phyloP scores from a whole-genome alignment of 2,888 invertebrate species.

The Catocala nupta region DNA sequence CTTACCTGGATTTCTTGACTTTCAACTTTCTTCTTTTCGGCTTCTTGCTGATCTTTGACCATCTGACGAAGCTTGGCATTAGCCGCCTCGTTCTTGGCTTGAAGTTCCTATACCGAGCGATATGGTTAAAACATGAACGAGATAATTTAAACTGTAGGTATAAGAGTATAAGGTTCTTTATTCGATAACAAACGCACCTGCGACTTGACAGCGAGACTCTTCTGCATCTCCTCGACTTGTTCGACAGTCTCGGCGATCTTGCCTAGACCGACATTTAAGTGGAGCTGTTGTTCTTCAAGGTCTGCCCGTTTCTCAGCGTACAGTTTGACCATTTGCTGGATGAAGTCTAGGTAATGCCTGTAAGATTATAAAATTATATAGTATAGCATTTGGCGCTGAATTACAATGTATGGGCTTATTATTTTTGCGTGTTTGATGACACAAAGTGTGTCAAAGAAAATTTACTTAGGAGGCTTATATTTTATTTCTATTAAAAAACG shows the following conservation, averaged over 20 bases:
- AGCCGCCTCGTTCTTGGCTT: conserved; percentile 99
- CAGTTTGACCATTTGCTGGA: conserved; percentile 99
- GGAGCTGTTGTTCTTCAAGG: conserved; percentile 99
- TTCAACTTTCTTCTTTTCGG: conserved; percentile 99
- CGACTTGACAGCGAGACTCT: conserved; percentile 98
- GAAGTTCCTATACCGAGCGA: conserved; percentile 88
- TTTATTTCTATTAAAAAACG: no score
- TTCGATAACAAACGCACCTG: conserved; percentile 85
- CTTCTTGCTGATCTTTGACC: conserved; percentile 99
- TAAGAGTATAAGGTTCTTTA: background rate
- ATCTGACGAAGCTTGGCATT: conserved; percentile 99
- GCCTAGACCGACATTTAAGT: conserved; percentile 98
- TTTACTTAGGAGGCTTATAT: no score
- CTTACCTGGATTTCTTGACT: conserved; percentile 97
- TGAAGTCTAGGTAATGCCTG: conserved; percentile 99
- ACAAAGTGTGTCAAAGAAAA: no score
- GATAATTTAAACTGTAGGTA: background rate
- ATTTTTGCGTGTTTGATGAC: no score
- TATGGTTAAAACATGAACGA: no score
- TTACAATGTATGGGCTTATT: no score
- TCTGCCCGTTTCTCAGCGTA: conserved; percentile 99
- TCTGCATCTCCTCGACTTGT: conserved; percentile 99
- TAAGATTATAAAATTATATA: background rate
- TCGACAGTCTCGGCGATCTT: conserved; percentile 99
- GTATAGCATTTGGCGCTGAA: no score